Evolutionary conservation across 2,113 vertebrate species (phyloP), one percentile per base, ranked within the genome.

Genomic region (Mionectes macconnelli): DNA sequence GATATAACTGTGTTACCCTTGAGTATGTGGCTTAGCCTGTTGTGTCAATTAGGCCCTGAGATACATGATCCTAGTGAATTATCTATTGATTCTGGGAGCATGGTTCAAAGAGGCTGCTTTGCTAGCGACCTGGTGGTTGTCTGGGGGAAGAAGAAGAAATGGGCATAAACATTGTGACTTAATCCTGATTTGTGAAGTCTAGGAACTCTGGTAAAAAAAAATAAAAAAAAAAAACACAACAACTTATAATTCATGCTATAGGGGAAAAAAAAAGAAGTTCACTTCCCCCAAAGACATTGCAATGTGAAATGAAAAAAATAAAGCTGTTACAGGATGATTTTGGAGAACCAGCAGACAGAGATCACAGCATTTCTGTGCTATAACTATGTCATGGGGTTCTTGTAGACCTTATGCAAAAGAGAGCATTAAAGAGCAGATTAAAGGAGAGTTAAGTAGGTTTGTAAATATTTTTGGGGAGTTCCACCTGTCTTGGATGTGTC

Each of bases 11-110:
- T 78, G 28, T 57, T 91, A 45, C 39, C 35, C 67, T 76, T 17
- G 63, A 93, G 47, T 88, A 9, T 28, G 67, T 74, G 88, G 50
- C 55, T 91, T 50, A 70, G 30, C 55, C 55, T 80, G 33, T 83
- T 83, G 55, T 94, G 89, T 80, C 89, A 68, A 4, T 91, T 95
- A 76, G 78, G 42, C 70, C 85, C 63, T 37, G 57, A 95, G 55
- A 94, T 73, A 68, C 74, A 12, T 66, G 77, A 82, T 85, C 18
- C 57, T 94, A 72, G 66, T 89, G 74, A 93, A 90, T 93, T 94
- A 68, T 25, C 78, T 93, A 45, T 94, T 67, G 90, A 95, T 95
- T 90, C 37, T 64, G 86, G 50, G 90, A 35, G 39, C 47, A 14
- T 66, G 8, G 0, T 4, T 72, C 20, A 2, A 89, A 84, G 53